phyloP scores from a whole-genome alignment of 2,888 invertebrate species.

The Eupithecia abbreviata region DNA sequence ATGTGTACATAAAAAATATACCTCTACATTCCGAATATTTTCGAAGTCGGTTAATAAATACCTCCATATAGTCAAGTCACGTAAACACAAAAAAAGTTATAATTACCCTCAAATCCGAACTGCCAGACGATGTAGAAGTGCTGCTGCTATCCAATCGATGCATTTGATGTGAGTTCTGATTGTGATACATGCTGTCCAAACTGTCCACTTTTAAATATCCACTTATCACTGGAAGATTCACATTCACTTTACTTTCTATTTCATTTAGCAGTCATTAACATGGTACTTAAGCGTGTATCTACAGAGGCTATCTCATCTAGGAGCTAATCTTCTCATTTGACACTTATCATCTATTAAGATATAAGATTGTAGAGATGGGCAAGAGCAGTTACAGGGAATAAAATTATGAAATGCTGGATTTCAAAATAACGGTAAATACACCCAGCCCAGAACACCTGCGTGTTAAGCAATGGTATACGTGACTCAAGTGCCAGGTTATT shows the following conservation, averaged over 20 bases:
- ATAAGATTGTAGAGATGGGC: background rate
- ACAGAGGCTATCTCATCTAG: slow-evolving; percentile 15
- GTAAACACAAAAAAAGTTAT: slow-evolving; percentile 19
- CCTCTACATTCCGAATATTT: no score
- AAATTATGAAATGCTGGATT: slow-evolving; percentile 46
- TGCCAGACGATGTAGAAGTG: slow-evolving; percentile 74
- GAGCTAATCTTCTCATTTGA: slow-evolving; percentile 17
- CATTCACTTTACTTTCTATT: slow-evolving; percentile 37
- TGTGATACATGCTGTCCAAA: slow-evolving; percentile 31
- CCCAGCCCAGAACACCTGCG: slow-evolving; percentile 59
- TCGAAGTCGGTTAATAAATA: no score
- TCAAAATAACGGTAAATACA: slow-evolving; percentile 40
- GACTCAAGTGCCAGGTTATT: slow-evolving; percentile 71
- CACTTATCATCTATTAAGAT: slow-evolving; percentile 3
- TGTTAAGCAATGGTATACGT: slow-evolving; percentile 73
- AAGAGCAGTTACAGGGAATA: background rate
- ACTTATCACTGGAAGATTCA: slow-evolving; percentile 13
- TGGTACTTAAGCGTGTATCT: slow-evolving; percentile 22
- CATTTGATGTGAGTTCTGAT: slow-evolving; percentile 47
- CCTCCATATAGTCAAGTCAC: no score
- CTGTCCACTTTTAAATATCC: slow-evolving; percentile 18
- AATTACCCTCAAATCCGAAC: slow-evolving; percentile 74
- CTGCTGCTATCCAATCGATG: slow-evolving; percentile 68
- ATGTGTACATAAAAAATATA: no score
- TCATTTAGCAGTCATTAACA: slow-evolving; percentile 30